Evolutionary conservation across 2,888 invertebrate species (phyloP), one percentile per base, ranked within the genome.

Genomic region (Callyntrura guangdongensis): DNA sequence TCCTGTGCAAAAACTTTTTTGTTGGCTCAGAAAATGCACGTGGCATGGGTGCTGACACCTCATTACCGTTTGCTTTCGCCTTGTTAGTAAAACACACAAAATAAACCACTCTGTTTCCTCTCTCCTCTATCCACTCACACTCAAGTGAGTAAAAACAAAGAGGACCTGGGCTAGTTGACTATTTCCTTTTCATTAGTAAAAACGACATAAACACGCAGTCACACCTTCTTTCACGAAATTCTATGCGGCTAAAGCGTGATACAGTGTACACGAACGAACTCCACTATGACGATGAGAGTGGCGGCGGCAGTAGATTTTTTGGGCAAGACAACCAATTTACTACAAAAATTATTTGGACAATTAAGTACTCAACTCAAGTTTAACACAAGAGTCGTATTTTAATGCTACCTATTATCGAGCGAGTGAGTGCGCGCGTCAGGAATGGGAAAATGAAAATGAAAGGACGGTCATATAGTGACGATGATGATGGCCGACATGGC

Each of bases 11-110:
- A 47, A 59, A 17, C 3, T 20, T 11, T 56, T 56, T 56, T 56
- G 11, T 5, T 11, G 59, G 20, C 20, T 59, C 3, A 17, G 59
- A 4, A 20, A 59, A 59, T 20, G 20, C 59, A 59, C 81, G 81
- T 81, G 81, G 79, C 79, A 47, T 74, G 45, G 56, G 5, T 61
- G 61, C 67, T 67, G 67, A 56, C 79, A 81, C 79, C 59, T 81
- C 56, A 59, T 81, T 81, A 81, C 25, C 59, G 27, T 81, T 67
- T 22, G 12, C 67, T 67, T 67, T 67, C 67, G 25, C 67, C 67
- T 25, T 25, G 4, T 5, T 67, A n/a, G n/a, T n/a, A n/a, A n/a
- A n/a, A n/a, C n/a, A n/a, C n/a, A n/a, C n/a, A n/a, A n/a, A n/a
- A n/a, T n/a, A n/a, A n/a, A n/a, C n/a, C n/a, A n/a, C n/a, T n/a